Conservation (phyloP, 2,113 vertebrate species). For the Turnix velox region DNA sequence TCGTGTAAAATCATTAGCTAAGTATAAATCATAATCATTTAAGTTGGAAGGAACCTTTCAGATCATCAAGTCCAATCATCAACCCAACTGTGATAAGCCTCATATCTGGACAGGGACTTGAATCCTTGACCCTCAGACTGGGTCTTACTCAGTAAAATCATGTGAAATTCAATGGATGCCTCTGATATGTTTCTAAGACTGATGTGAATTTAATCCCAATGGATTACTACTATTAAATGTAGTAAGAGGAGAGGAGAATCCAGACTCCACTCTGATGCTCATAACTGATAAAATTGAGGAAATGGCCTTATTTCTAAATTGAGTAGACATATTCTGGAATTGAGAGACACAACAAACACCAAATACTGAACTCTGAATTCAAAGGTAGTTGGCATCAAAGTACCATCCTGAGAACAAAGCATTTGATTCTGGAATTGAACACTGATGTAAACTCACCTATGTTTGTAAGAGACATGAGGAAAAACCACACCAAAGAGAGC, state of each 20-base stretch:
- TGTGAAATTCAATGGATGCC: not conserved
- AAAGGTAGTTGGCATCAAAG: not conserved
- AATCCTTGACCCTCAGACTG: no score
- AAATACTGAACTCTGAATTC: not conserved
- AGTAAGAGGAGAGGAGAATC: not conserved
- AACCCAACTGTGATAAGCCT: no score
- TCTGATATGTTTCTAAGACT: not conserved
- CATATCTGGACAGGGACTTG: no score
- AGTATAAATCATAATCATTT: slow-evolving; percentile 2
- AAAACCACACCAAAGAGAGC: slow-evolving; percentile 98
- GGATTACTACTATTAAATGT: not conserved
- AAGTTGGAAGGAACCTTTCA: no score
- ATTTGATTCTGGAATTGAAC: not conserved
- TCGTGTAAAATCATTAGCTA: not conserved
- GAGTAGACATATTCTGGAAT: not conserved
- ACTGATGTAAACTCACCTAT: slow-evolving; percentile 79
- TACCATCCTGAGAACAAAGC: not conserved
- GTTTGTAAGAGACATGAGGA: slow-evolving; percentile 97
- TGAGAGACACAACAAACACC: not conserved
- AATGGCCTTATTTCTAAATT: not conserved
- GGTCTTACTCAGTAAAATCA: not conserved
- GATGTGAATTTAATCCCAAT: not conserved
- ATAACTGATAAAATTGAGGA: not conserved
- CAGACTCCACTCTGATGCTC: not conserved
- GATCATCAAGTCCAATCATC: no score